Conservation (phyloP, 2,888 invertebrate species). For the Drosophila subquinaria region DNA sequence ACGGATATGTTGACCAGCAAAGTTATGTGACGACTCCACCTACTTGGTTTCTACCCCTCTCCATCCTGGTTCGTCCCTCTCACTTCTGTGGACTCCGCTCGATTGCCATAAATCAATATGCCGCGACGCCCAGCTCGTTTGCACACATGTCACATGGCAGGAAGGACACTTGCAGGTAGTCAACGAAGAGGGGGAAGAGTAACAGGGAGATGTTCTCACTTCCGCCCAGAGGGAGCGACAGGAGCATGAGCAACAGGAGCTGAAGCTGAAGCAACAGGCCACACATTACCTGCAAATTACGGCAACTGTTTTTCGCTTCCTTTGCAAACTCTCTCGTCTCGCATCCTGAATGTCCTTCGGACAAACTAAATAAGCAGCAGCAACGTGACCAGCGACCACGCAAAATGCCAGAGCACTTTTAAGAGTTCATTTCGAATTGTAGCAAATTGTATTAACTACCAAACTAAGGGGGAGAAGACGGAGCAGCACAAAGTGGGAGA, state of each 20-base stretch:
- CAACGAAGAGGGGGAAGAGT: constrained; percentile 6
- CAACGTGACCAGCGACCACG: constrained; percentile 56
- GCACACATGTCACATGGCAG: constrained; percentile 47
- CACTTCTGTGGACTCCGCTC: neutral
- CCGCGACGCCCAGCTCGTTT: constrained; percentile 46
- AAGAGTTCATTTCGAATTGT: constrained; percentile 68
- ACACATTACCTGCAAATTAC: constrained; percentile 77
- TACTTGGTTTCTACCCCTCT: neutral
- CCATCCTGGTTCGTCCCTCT: neutral
- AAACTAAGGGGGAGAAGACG: neutral
- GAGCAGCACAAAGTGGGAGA: neutral
- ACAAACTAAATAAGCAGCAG: constrained; percentile 30
- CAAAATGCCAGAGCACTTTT: constrained; percentile 73
- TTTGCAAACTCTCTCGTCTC: neutral
- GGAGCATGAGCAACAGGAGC: neutral
- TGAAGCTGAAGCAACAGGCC: constrained; percentile 63
- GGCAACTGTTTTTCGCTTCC: constrained; percentile 63
- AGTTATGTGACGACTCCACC: constrained; percentile 18
- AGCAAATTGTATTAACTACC: constrained; percentile 52
- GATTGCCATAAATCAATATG: constrained; percentile 73
- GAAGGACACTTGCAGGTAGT: constrained; percentile 10
- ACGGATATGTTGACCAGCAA: constrained; percentile 18
- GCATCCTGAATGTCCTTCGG: constrained; percentile 22
- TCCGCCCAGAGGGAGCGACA: constrained; percentile 14
- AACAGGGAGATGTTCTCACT: constrained; percentile 20